Base-by-base conservation (phyloP, 2,113 vertebrate species). In the Callithrix jacchus region DNA sequence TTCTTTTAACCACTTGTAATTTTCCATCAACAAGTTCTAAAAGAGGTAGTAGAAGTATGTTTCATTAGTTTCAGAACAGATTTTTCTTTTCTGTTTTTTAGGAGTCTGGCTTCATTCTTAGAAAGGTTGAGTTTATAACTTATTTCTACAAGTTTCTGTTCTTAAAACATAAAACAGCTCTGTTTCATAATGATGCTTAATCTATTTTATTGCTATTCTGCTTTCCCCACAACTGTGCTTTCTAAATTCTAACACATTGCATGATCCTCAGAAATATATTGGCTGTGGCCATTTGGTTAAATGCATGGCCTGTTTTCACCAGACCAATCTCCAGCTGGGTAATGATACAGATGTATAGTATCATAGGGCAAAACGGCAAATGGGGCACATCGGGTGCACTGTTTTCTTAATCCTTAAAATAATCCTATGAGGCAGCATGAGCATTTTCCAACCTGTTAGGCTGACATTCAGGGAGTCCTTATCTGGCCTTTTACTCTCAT, bases 91-190 rank as follows among this genome's bases (percentile, higher is more conserved):
- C 5, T n/a, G 27, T n/a, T 87, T 76, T 25, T 71, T 5, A 71
- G 64, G 52, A 81, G 30, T 89, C 17, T 94, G 40, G 11, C 40
- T 94, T n/a, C 30, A 86, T 35, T 82, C 52, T 84, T 52, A 89
- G 66, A 96, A 93, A 95, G 42, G 32, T 35, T 30, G 71, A 74
- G 25, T 54, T 68, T 84, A 49, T 83, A 66, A 88, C 45, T 84
- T 82, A 73, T 68, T 95, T 89, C 32, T 40, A 85, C 66, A 5
- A 70, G 11, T 79, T 96, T 92, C 94, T 79, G 14, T 93, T 95
- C 71, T 84, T 84, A 40, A 64, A 74, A 56, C 27, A n/a, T 37
- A 20, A 80, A 79, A 66, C 21, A 81, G 17, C 7, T 84, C n/a
- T 52, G 23, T 66, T 80, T 83, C 30, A 89, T 82, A 45, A 70